Evolutionary conservation across 2,113 vertebrate species (phyloP), one percentile per base, ranked within the genome.

Genomic region (Pagrus major): DNA sequence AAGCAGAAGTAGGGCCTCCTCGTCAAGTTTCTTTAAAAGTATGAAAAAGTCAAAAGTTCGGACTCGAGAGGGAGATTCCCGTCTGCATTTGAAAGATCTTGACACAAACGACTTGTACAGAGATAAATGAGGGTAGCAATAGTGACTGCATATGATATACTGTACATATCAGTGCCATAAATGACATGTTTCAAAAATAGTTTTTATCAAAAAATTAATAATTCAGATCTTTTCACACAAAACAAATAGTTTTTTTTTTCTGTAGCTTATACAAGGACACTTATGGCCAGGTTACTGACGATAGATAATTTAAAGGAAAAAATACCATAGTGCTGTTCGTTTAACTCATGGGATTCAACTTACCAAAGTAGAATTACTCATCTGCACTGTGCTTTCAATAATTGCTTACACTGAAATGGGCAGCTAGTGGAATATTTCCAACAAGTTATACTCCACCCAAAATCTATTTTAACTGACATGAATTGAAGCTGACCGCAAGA

Each of bases 251-350:
- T 66, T 72, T 78, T 77, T 67, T 90, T 85, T 81, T 67, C 60
- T 89, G 56, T 86, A 92, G 89, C 87, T 93, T 93, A 91, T 88
- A 93, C 92, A 94, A 94, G 93, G 93, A 93, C 93, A 94, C 93
- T 94, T 94, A 89, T 84, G 93, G 93, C 87, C 91, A 91, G 82
- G 70, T 90, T 85, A 90, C 84, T 67, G 78, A 89, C 84, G 72
- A 76, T 15, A 86, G 75, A 80, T 84, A 63, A 49, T 75, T 66
- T 71, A 86, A 67, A 35, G 37, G 41, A 56, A 47, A 76, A 46
- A 60, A 76, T n/a, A 67, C 35, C 41, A 71, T 55, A 42, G 64
- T 78, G 46, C 63, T 78, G 63, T 61, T 72, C 39, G 60, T 27
- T 61, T 35, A 31, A 49, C 35, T 61, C 12, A 64, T 37, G 29